Base-by-base conservation (phyloP, 2,113 vertebrate species). In the Caloenas nicobarica region DNA sequence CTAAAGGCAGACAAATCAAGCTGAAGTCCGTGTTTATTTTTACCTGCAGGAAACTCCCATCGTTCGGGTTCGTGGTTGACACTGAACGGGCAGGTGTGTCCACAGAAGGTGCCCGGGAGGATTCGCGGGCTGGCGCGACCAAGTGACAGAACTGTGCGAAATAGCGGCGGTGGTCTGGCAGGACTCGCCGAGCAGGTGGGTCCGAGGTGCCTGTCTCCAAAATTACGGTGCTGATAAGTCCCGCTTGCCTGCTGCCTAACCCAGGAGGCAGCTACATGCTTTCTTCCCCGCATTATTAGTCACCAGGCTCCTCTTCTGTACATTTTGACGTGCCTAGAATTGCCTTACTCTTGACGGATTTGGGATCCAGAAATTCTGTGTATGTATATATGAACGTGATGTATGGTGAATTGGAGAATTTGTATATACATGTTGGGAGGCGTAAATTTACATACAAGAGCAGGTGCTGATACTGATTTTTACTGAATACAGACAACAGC, bases 61-160 rank as follows among this genome's bases (percentile, higher is more conserved):
- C 79, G 77, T 69, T 96, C 2, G 3, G 79, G n/a, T 88, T 54
- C 46, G 61, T 61, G 64, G 73, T 81, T 96, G 92, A 85, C 86
- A 87, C 84, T 89, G 92, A 92, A 76, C 7, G 65, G 92, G 76
- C 96, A 97, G 92, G 88, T 96, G 96, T 95, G 91, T 94, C 93
- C 92, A 92, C 93, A 92, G 91, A 95, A 94, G 95, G 96, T 95
- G 83, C 69, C 64, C 71, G 88, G 91, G 91, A 95, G 83, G 86
- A 91, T 97, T 86, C 91, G 91, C 72, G 57, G 84, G 88, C 93
- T 93, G 95, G 90, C 95, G 93, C 94, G 92, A 92, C 94, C 93
- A 96, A 96, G 92, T 96, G 96, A 93, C 93, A 96, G 93, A 94
- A 95, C 53, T 91, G 96, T 96, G 95, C 91, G 94, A 93, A 96